phyloP scores from a whole-genome alignment of 2,113 vertebrate species.

The Tauraco erythrolophus region DNA sequence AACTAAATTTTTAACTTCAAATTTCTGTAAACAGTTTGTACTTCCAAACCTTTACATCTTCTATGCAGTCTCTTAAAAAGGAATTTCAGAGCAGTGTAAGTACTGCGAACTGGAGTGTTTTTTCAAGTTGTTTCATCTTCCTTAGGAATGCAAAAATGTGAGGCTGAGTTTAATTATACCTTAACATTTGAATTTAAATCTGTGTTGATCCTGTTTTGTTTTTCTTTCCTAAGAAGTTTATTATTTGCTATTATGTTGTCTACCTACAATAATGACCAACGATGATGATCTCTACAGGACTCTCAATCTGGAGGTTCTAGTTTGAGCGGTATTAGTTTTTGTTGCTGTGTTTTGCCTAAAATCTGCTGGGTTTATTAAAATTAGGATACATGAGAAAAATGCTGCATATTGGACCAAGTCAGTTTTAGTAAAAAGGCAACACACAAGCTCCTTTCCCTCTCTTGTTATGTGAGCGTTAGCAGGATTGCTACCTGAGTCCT shows the following conservation, averaged over 20 bases:
- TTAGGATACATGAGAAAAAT: neutral
- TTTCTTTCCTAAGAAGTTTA: neutral
- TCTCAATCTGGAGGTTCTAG: neutral
- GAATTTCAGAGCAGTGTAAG: neutral
- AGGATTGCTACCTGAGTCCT: neutral
- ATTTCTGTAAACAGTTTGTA: neutral
- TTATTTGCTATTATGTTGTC: neutral
- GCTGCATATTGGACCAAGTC: neutral
- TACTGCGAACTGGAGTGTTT: neutral
- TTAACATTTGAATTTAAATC: neutral
- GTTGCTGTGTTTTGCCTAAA: neutral
- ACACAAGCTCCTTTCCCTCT: neutral
- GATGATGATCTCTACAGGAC: neutral
- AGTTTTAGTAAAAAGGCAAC: neutral
- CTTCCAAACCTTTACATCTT: neutral
- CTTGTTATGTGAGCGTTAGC: rapidly evolving
- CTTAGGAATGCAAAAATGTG: neutral
- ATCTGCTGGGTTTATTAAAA: neutral
- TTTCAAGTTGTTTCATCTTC: neutral
- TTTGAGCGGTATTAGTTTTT: neutral
- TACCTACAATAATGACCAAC: neutral
- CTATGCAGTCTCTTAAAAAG: neutral
- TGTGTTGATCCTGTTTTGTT: neutral
- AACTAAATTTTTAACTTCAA: neutral
- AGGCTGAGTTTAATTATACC: neutral